Evolutionary conservation across 2,888 invertebrate genomes (phyloP), one percentile per base, ranked within the genome.

Genomic region (Hipparchia sbordonii): DNA sequence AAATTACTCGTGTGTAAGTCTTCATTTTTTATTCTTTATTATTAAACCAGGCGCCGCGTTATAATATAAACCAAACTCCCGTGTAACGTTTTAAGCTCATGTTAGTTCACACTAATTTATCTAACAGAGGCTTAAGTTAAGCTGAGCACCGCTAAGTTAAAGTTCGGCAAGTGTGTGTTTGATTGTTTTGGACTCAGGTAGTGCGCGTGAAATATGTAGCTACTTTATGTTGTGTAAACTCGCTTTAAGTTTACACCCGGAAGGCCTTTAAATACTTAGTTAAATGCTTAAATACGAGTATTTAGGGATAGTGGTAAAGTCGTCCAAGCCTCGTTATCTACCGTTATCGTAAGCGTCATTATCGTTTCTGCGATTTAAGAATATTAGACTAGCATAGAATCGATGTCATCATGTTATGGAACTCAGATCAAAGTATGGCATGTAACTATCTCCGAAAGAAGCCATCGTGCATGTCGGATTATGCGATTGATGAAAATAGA

Each of bases 61-160:
- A 23, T 23, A 23, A 23, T 23, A 23, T 23, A 23, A 23, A 23
- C 23, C 1, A 23, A 23, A 23, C 23, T 23, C 52, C 23, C 59
- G 59, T 59, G 8, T 3, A 59, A 33, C n/a, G 46, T 12, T 62
- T 10, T 48, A 62, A 68, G 66, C 65, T 57, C 56, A 48, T 45
- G 67, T 70, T 66, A 69, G 76, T 80, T 80, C 79, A 79, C 39
- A 69, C 51, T 79, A 89, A 91, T 88, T 90, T 90, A 91, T 91
- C 90, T 90, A 84, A 90, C 87, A 88, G 89, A 89, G 91, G 90
- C 89, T 91, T 91, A 91, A 87, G 85, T 91, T 91, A 91, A 88
- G 85, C 90, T 87, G 89, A 90, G 77, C 80, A 76, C 78, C 81
- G 84, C 83, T 84, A 85, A 84, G 79, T 84, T 86, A 6, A 48